A percentile compares a stretch with the other conserved stretches of the same genome.
Conservation (phyloP, 2,888 invertebrate genomes). For the Tyria jacobaeae region DNA sequence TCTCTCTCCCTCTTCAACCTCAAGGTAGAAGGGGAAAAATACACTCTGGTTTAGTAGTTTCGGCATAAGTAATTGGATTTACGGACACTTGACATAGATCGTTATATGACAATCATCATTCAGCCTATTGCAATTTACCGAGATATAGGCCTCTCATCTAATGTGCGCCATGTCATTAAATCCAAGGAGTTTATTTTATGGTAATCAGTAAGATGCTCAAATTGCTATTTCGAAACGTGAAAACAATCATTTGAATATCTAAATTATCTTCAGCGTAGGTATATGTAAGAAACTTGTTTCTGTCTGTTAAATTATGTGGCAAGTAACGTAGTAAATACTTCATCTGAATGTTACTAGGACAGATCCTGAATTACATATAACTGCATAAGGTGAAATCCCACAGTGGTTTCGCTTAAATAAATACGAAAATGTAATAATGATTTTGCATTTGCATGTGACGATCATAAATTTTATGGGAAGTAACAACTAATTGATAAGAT, state of each 20-base stretch:
- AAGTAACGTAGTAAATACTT: too few relatives aligned
- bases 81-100: constrained; percentile 16
- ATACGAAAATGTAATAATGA: not conserved
- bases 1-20: not conserved
- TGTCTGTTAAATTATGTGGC: too few relatives aligned
- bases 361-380: too few relatives aligned
- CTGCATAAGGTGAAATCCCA: too few relatives aligned
- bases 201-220: constrained; percentile 3
- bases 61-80: constrained; percentile 37
- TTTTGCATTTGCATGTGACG: not conserved
- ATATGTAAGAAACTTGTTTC: not conserved
- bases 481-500: not conserved
- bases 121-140: too few relatives aligned
- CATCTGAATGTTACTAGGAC: too few relatives aligned
- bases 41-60: constrained; percentile 40
- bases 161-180: too few relatives aligned
- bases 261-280: not conserved
- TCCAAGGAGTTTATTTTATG: constrained; percentile 6
- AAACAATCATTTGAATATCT: not conserved
- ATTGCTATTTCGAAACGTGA: not conserved
- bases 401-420: too few relatives aligned
- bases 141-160: too few relatives aligned
- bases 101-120: not conserved
- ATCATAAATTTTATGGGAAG: not conserved
- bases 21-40: constrained; percentile 21